A percentile compares a stretch with the other conserved stretches of the same genome.
Evolutionary conservation across 1,140 invertebrate species (phyloP).

Genomic region (Hypothenemus hampei): DNA sequence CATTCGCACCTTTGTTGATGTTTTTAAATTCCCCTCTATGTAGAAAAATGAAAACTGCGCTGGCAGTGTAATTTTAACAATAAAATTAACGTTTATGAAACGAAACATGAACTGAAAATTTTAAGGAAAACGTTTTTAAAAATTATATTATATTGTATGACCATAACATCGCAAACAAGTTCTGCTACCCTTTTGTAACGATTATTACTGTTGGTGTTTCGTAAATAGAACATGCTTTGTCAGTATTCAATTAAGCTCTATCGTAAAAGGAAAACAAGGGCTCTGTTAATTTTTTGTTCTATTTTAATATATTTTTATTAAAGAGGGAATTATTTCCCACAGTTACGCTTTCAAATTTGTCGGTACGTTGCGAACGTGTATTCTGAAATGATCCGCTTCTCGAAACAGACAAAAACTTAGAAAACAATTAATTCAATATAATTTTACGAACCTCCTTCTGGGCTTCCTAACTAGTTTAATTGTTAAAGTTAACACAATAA

Average conservation of each 20-base stretch:
- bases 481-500: conserved; percentile 1
- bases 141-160: too few relatives aligned
- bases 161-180: too few relatives aligned
- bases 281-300: conserved; percentile 5
- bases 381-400: not conserved
- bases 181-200: conserved; percentile 10
- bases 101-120: too few relatives aligned
- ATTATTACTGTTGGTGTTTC: conserved; percentile 13
- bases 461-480: not conserved
- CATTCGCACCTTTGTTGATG: too few relatives aligned
- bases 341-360: not conserved
- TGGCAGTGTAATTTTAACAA: too few relatives aligned
- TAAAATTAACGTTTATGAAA: too few relatives aligned
- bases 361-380: not conserved
- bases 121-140: too few relatives aligned
- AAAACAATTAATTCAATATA: not conserved
- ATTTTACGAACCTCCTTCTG: not conserved
- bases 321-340: not conserved
- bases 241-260: conserved; percentile 21
- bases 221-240: conserved; percentile 17
- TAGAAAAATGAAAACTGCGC: too few relatives aligned
- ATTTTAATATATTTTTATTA: conserved; percentile 6
- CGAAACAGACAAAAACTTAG: not conserved
- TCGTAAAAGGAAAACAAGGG: conserved; percentile 15
- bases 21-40: too few relatives aligned